Percentiles rank a stretch among this genome's conserved stretches.
phyloP scores from a whole-genome alignment of 2,797 vertebrate genomes.

The Scolopax rusticola region DNA sequence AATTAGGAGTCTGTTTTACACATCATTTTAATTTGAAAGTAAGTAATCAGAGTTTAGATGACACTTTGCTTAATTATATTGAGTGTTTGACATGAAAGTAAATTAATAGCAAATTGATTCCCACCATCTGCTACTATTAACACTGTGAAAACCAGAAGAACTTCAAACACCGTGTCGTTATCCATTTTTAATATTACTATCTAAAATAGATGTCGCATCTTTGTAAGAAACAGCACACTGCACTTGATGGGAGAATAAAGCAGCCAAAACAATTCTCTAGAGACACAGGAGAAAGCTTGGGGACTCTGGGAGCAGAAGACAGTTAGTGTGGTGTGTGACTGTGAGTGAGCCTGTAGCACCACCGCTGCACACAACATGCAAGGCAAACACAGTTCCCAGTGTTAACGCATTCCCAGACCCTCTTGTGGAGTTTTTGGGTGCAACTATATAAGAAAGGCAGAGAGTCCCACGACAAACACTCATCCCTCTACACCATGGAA shows the following conservation, averaged over 20 bases:
- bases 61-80: slow-evolving; percentile 59
- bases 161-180: not conserved
- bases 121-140: slow-evolving; percentile 26
- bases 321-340: not conserved
- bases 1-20: slow-evolving; percentile 46
- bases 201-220: not conserved
- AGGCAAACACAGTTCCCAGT: not conserved
- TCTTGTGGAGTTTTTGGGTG: not conserved
- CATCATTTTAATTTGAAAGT: slow-evolving; percentile 46
- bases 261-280: not conserved
- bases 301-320: not conserved
- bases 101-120: slow-evolving; percentile 61
- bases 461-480: not conserved
- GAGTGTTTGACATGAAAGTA: slow-evolving; percentile 56
- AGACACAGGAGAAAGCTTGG: not conserved
- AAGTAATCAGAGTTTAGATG: slow-evolving; percentile 61
- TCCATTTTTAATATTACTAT: not conserved
- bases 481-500: not conserved
- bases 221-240: not conserved
- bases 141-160: not conserved
- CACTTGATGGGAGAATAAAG: not conserved
- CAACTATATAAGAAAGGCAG: not conserved
- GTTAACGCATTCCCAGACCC: rapidly evolving
- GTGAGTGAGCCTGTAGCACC: not conserved
- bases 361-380: not conserved